Conservation (phyloP, 2,888 invertebrate genomes). For the Tridacna gigas region DNA sequence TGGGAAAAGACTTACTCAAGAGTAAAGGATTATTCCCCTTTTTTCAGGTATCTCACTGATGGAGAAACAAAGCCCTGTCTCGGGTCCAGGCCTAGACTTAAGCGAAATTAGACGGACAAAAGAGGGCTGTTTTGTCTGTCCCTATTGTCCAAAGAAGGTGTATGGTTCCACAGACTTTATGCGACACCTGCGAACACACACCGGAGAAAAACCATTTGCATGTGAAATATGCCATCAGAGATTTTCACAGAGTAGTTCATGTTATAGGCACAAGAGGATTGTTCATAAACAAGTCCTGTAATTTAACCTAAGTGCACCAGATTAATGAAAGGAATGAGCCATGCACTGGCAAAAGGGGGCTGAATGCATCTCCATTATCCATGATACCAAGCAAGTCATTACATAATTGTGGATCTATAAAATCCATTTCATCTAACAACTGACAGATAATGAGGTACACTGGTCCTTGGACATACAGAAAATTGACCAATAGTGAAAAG, state of each 20-base stretch:
- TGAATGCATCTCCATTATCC: no score
- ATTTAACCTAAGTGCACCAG: no score
- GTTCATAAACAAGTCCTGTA: background rate
- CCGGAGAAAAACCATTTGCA: slow-evolving; percentile 16
- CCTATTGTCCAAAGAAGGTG: background rate
- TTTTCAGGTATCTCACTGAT: background rate
- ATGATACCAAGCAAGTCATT: no score
- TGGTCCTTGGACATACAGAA: no score
- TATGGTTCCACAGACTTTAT: background rate
- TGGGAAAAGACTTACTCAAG: no score
- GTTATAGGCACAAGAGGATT: slow-evolving; percentile 11
- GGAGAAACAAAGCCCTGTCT: background rate
- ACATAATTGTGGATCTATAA: no score
- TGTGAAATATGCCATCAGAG: background rate
- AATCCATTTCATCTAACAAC: no score
- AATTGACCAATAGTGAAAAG: no score
- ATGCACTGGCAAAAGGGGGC: no score
- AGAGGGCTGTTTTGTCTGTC: background rate
- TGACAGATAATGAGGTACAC: no score
- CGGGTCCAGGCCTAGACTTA: background rate
- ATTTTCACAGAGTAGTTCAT: slow-evolving; percentile 16
- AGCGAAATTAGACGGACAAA: background rate
- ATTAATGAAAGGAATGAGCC: no score
- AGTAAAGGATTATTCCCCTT: background rate
- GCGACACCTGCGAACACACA: slow-evolving; percentile 14